These are phyloP conservation scores for Pteronura brasiliensis DNA, from an alignment of 2,113 vertebrate genomes.

Conservation along the genomic window DNA sequence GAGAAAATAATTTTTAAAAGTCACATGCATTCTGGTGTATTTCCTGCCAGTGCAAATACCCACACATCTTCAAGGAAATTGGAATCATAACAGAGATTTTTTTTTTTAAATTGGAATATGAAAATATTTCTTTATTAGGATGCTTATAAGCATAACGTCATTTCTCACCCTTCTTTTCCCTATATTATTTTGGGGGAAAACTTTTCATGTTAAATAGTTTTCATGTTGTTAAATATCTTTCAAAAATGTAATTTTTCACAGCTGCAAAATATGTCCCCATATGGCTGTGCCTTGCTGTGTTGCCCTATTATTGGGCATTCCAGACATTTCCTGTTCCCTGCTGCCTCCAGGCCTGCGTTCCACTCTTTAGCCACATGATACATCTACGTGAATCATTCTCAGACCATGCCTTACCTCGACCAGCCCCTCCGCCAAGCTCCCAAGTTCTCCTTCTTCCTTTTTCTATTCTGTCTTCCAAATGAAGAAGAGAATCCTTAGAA, in stretches of 20 bases:
- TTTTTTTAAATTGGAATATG: not conserved
- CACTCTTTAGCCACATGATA: fast-evolving
- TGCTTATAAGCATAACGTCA: not conserved
- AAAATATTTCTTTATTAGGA: not conserved
- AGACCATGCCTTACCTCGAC: not conserved
- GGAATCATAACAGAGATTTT: not conserved
- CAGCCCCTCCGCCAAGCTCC: not conserved
- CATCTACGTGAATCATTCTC: not conserved
- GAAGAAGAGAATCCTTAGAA: not conserved
- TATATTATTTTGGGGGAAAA: not conserved
- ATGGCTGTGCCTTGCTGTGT: not conserved
- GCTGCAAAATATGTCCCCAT: not conserved
- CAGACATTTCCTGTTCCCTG: not conserved
- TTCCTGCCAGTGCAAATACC: slow-evolving; percentile 49
- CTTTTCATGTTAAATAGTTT: slow-evolving; percentile 10
- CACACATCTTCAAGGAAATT: slow-evolving; percentile 42
- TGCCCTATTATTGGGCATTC: not conserved
- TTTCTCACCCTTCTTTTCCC: not conserved
- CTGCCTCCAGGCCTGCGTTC: not conserved
- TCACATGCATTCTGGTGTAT: not conserved
- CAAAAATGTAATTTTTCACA: slow-evolving; percentile 28
- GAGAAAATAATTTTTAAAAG: slow-evolving; percentile 46
- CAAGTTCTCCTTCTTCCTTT: not conserved
- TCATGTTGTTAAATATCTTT: slow-evolving; percentile 35
- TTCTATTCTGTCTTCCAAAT: not conserved